Evolutionary conservation across 2,113 vertebrate species (phyloP).

Genomic region (Strix uralensis): DNA sequence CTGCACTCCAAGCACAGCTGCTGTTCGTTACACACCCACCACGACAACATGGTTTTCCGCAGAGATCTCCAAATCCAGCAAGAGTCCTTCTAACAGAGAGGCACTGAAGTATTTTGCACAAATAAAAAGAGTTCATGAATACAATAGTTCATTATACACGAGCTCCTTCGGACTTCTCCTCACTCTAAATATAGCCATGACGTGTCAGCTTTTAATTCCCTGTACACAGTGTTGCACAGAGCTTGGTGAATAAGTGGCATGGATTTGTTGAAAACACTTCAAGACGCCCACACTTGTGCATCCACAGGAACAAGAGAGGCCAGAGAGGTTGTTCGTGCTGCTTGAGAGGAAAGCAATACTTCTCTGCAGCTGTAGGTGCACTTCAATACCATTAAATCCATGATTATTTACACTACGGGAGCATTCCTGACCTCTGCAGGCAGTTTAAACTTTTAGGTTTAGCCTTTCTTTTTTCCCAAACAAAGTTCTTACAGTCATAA

Average conservation of each 20-base stretch:
- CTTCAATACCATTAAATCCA: neutral
- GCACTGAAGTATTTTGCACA: neutral
- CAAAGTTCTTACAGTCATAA: neutral
- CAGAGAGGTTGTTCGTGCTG: neutral
- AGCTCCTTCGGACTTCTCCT: neutral
- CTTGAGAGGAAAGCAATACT: neutral
- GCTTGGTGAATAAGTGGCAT: neutral
- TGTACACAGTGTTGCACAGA: rapidly evolving
- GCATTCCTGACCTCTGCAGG: neutral
- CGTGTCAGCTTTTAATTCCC: neutral
- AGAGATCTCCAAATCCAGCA: neutral
- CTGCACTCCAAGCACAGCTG: neutral
- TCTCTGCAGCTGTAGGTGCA: neutral
- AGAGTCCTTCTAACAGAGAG: neutral
- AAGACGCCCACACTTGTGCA: neutral
- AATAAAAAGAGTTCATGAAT: neutral
- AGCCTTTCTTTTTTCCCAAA: neutral
- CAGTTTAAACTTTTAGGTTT: neutral
- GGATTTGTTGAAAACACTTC: neutral
- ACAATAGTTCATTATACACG: rapidly evolving
- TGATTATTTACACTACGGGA: neutral
- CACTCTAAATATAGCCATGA: neutral
- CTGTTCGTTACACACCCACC: neutral
- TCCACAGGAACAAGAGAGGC: neutral
- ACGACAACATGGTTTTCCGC: neutral